Conservation (phyloP, 2,113 vertebrate genomes). For the Puntigrus tetrazona region DNA sequence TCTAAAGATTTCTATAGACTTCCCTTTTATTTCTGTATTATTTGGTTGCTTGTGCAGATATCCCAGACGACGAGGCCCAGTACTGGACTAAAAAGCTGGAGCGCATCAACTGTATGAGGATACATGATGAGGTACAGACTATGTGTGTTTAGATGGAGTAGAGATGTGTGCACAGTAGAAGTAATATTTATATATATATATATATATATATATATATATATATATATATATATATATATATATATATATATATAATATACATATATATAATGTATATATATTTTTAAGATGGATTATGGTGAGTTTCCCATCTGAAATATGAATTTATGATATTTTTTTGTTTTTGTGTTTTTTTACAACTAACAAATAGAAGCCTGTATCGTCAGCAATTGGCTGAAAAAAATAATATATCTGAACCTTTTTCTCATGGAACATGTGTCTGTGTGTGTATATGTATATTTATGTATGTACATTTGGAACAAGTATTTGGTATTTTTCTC, state of each 20-base stretch:
- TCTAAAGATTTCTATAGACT: conserved; percentile 14
- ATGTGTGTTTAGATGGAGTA: not conserved
- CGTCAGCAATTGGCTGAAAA: not conserved
- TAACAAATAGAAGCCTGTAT: not conserved
- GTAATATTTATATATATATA: no score
- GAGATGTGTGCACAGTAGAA: not conserved
- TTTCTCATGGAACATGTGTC: not conserved
- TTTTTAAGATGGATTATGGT: no score
- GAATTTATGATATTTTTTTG: not conserved
- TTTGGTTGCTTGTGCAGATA: conserved; percentile 77
- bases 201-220: no score
- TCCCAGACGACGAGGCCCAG: conserved; percentile 94
- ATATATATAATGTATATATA: no score
- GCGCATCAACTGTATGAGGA: conserved; percentile 84
- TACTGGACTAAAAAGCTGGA: conserved; percentile 95
- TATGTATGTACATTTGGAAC: not conserved
- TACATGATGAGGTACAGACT: conserved; percentile 80
- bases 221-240: no score
- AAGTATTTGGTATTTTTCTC: not conserved
- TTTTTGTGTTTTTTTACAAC: not conserved
- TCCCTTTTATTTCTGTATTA: not conserved
- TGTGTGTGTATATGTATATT: not conserved
- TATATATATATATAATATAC: no score
- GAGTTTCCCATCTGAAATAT: not conserved
- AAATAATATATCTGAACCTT: not conserved